Conservation (phyloP, 2,888 invertebrate species). For the Pachycephus smyrnensis region DNA sequence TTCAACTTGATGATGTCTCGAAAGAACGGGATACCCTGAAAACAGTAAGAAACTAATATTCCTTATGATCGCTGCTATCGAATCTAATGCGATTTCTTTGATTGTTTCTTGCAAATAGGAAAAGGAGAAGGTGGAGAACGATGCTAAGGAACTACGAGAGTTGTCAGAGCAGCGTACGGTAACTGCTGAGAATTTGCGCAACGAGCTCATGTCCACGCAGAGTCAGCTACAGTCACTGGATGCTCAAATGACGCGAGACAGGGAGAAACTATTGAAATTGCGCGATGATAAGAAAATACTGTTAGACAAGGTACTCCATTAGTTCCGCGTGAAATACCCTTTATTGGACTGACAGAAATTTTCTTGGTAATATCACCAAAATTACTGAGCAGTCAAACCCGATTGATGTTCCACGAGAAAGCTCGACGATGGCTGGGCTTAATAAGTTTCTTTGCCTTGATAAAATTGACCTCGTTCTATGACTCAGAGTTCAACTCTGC, state of each 20-base stretch:
- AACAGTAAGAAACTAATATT: conserved; percentile 39
- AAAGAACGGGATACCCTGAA: conserved; percentile 67
- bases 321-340: not conserved
- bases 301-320: conserved; percentile 52
- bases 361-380: not conserved
- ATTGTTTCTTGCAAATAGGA: conserved; percentile 42
- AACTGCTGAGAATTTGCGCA: conserved; percentile 52
- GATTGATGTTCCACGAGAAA: not conserved
- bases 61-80: not conserved
- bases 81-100: not conserved
- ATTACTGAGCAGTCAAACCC: not conserved
- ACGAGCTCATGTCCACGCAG: conserved; percentile 52
- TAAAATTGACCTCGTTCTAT: not conserved
- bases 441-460: not conserved
- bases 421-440: not conserved
- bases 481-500: not conserved
- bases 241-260: conserved; percentile 56
- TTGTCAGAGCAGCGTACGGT: conserved; percentile 48
- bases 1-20: conserved; percentile 67
- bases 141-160: conserved; percentile 42
- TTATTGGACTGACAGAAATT: not conserved
- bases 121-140: conserved; percentile 46
- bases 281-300: conserved; percentile 61
- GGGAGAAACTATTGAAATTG: conserved; percentile 59
- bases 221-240: conserved; percentile 53